These are phyloP conservation scores for Achroia grisella DNA, from an alignment of 1,140 invertebrate genomes.

Conservation along the genomic window DNA sequence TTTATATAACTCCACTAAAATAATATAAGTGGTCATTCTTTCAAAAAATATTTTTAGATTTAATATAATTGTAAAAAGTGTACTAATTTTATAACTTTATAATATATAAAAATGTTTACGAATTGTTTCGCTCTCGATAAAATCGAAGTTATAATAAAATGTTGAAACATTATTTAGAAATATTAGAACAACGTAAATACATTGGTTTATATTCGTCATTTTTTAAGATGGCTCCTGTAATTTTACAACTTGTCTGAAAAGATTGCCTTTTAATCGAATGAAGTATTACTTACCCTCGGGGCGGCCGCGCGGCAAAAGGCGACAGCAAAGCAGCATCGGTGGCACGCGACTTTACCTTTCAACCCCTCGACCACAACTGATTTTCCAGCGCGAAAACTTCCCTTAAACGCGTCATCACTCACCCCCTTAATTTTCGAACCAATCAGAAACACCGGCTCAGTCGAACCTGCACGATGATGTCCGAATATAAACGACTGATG, in stretches of 20 bases:
- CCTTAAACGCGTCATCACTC: constrained; percentile 64
- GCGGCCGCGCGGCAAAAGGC: constrained; percentile 22
- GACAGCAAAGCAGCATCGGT: constrained; percentile 12
- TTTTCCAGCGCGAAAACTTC: constrained; percentile 68
- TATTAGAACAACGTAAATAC: not conserved
- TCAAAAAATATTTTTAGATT: too few relatives aligned
- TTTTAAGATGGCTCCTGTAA: not conserved
- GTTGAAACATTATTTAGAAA: not conserved
- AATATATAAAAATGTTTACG: too few relatives aligned
- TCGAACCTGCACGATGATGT: constrained; percentile 37
- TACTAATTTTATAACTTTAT: too few relatives aligned
- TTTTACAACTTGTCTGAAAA: constrained; percentile 34
- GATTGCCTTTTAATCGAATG: constrained; percentile 70
- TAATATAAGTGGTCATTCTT: too few relatives aligned
- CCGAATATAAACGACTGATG: constrained; percentile 39
- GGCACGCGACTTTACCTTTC: constrained; percentile 33
- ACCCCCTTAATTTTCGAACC: constrained; percentile 48
- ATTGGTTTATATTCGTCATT: not conserved
- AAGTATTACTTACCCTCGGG: constrained; percentile 66
- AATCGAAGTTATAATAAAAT: too few relatives aligned
- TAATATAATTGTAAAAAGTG: too few relatives aligned
- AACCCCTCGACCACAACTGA: constrained; percentile 61
- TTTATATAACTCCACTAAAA: too few relatives aligned
- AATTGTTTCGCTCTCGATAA: too few relatives aligned
- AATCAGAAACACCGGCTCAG: constrained; percentile 31